These are phyloP conservation scores for Peucedramus taeniatus DNA, from an alignment of 2,113 vertebrate species.

Conservation along the genomic window DNA sequence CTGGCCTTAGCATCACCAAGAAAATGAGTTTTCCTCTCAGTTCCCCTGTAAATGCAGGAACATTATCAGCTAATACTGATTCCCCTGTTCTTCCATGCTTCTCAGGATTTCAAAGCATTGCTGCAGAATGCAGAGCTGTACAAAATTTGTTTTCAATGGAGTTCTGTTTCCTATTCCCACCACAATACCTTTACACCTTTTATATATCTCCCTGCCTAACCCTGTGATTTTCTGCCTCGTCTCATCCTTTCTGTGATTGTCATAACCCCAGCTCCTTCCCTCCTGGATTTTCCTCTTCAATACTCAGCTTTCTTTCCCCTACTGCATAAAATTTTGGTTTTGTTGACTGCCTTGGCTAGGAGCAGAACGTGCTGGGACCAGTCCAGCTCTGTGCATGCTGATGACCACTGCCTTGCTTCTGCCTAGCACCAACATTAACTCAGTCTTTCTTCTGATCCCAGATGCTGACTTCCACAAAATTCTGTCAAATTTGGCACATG, in stretches of 20 bases:
- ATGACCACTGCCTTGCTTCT: not conserved
- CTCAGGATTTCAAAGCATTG: not conserved
- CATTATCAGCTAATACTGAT: not conserved
- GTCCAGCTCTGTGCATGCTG: not conserved
- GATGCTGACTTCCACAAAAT: constrained; percentile 1
- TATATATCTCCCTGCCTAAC: not conserved
- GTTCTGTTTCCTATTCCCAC: not conserved
- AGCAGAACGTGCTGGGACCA: rapidly evolving
- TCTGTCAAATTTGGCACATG: constrained; percentile 1
- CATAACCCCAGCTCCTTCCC: not conserved
- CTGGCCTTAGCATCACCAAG: not conserved
- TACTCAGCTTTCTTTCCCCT: not conserved
- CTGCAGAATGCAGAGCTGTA: not conserved
- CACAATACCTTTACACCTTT: not conserved
- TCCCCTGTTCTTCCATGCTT: not conserved
- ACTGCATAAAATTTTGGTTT: not conserved
- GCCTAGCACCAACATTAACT: not conserved
- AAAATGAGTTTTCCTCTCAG: not conserved
- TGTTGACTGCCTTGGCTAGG: not conserved
- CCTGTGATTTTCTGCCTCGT: not conserved
- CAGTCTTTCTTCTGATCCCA: not conserved
- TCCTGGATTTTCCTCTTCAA: not conserved
- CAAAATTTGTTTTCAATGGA: not conserved
- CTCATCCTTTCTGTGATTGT: not conserved
- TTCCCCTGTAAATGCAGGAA: not conserved